Evolutionary conservation across 2,113 vertebrate species (phyloP).

Genomic region (Geococcyx californianus): DNA sequence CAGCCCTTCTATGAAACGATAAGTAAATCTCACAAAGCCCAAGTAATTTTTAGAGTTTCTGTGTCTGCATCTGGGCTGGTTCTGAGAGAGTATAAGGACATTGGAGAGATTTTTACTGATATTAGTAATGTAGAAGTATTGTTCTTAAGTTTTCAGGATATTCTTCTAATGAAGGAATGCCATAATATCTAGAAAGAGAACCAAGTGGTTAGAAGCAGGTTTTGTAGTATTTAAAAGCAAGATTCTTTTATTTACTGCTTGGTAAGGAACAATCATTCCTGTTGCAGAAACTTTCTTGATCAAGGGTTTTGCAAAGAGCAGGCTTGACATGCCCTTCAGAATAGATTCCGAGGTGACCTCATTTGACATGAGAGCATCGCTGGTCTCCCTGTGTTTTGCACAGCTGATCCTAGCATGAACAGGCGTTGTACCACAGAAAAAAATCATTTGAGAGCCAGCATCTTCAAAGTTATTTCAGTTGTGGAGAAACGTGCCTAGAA

Average conservation of each 20-base stretch:
- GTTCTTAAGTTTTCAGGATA: neutral
- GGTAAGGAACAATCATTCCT: neutral
- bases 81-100: neutral
- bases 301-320: neutral
- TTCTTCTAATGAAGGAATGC: neutral
- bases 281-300: neutral
- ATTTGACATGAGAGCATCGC: neutral
- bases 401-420: neutral
- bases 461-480: conserved; percentile 9
- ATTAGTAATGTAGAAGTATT: neutral
- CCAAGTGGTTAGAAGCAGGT: neutral
- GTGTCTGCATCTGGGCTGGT: neutral
- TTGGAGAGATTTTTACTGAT: neutral
- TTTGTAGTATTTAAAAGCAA: neutral
- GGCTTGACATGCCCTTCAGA: neutral
- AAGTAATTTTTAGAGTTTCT: neutral
- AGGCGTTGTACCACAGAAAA: neutral
- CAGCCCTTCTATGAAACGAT: neutral
- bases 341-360: neutral
- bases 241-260: neutral
- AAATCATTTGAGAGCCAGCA: neutral
- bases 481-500: neutral
- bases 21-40: neutral
- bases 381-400: neutral
- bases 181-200: neutral